Base-by-base conservation (phyloP, 2,797 vertebrate species). In the Cyclopterus lumpus region DNA sequence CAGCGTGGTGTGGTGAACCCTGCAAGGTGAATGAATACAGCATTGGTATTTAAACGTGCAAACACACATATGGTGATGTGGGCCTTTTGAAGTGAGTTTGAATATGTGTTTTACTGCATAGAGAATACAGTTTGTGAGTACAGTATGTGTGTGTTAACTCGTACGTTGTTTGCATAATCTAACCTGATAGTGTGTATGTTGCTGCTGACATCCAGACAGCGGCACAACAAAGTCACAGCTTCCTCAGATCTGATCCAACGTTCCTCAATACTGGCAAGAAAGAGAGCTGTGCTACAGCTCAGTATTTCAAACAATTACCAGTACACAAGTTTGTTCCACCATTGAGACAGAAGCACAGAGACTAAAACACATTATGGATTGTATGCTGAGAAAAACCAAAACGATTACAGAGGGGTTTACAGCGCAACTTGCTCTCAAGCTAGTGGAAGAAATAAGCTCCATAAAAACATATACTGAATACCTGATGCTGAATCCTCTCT, bases 241-340 rank as follows among this genome's bases (percentile, higher is more conserved):
- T 75, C 67, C 3, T 83, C 70, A 11, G 75, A 73, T 40, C 26
- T 60, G 69, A 93, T 88, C 88, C 89, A 91, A 48, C 1, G 0
- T 73, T 93, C 92, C 49, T 90, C 85, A 62, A 92, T 48, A 40
- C 92, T 93, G 60, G 30, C 2, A 44, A 1, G 16, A 42, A 44
- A 26, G 34, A 26, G 10, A 24, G 11, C 32, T 5, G n/a, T 32
- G 14, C 40, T 2, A 12, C 2, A 64, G 3, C 5, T 34, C 9
- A 57, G 28, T 28, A 6, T 69, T 61, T 44, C 11, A 53, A 53
- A 15, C 26, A 42, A 3, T 28, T 58, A 22, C 30, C n/a, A n/a
- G n/a, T n/a, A 65, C 0, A 65, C 0, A 10, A 40, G 0, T 20
- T 42, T 2, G 1, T 67, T 60, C 15, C 73, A 16, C 20, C 20